A percentile compares a stretch with the other conserved stretches of the same genome.
Evolutionary conservation across 2,797 vertebrate genomes (phyloP).

Genomic region (Phalloptychus januarius): DNA sequence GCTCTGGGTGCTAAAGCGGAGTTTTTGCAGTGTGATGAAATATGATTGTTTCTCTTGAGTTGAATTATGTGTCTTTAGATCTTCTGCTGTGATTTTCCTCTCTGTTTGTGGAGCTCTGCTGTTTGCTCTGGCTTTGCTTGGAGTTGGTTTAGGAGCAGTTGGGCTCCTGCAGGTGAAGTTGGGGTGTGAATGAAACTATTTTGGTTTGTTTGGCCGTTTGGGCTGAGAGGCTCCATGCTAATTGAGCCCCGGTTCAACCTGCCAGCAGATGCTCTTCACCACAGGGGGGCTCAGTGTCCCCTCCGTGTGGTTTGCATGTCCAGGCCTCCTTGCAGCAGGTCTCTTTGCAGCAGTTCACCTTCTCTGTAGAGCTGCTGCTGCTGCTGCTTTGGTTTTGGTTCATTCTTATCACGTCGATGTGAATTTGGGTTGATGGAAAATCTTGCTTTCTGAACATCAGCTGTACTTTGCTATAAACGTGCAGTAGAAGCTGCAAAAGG

Average conservation of each 20-base stretch:
- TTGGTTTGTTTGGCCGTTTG: not conserved
- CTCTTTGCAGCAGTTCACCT: not conserved
- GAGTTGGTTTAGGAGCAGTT: not conserved
- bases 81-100: not conserved
- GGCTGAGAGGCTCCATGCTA: not conserved
- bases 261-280: not conserved
- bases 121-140: not conserved
- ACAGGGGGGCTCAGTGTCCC: not conserved
- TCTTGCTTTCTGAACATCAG: not conserved
- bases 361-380: not conserved
- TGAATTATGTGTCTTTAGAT: not conserved
- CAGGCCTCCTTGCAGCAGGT: not conserved
- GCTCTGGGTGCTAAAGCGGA: not conserved
- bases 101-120: not conserved
- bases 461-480: not conserved
- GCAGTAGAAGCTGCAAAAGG: too few species aligned
- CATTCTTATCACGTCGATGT: not conserved
- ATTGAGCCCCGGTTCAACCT: not conserved
- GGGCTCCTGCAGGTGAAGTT: not conserved
- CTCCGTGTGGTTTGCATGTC: not conserved
- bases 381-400: not conserved
- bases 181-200: not conserved
- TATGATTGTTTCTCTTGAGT: not conserved
- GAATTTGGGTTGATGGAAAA: not conserved
- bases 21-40: not conserved